Percentiles rank a stretch among this genome's conserved stretches.
phyloP scores from a whole-genome alignment of 2,888 invertebrate species.

The Aphidoletes aphidimyza region DNA sequence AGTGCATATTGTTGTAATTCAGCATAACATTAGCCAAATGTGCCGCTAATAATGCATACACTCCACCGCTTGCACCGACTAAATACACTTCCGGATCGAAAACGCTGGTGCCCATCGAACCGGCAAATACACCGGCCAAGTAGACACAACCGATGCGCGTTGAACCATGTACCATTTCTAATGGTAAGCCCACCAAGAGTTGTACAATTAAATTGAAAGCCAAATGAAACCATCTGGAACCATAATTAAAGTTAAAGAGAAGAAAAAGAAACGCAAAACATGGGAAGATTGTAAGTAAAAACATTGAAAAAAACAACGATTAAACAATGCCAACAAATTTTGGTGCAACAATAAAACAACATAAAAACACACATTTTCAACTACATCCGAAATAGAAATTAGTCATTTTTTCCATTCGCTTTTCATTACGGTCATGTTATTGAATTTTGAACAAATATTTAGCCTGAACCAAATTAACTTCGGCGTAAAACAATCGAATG shows the following conservation, averaged over 20 bases:
- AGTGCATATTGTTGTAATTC: slow-evolving; percentile 96
- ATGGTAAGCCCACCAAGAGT: slow-evolving; percentile 89
- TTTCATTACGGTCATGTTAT: not conserved
- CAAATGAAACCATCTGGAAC: slow-evolving; percentile 87
- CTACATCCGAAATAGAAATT: slow-evolving; percentile 32
- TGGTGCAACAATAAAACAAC: not conserved
- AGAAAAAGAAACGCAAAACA: not conserved
- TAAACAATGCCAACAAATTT: slow-evolving; percentile 24
- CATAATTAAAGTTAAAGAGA: not conserved
- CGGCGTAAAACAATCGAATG: too few species aligned
- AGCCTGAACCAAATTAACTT: not conserved
- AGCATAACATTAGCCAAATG: slow-evolving; percentile 95
- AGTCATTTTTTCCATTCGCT: slow-evolving; percentile 15
- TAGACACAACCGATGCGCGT: slow-evolving; percentile 88
- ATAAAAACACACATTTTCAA: not conserved
- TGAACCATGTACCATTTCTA: slow-evolving; percentile 97
- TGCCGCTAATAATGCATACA: slow-evolving; percentile 94
- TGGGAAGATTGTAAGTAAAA: too few species aligned
- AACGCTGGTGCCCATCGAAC: slow-evolving; percentile 86
- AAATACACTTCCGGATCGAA: slow-evolving; percentile 94
- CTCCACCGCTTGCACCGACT: slow-evolving; percentile 97
- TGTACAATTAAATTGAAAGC: slow-evolving; percentile 95
- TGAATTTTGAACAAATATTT: not conserved
- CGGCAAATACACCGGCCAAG: slow-evolving; percentile 91
- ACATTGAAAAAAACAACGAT: slow-evolving; percentile 12